Evolutionary conservation across 1,140 invertebrate genomes (phyloP).

Genomic region (Charaxes varanes): DNA sequence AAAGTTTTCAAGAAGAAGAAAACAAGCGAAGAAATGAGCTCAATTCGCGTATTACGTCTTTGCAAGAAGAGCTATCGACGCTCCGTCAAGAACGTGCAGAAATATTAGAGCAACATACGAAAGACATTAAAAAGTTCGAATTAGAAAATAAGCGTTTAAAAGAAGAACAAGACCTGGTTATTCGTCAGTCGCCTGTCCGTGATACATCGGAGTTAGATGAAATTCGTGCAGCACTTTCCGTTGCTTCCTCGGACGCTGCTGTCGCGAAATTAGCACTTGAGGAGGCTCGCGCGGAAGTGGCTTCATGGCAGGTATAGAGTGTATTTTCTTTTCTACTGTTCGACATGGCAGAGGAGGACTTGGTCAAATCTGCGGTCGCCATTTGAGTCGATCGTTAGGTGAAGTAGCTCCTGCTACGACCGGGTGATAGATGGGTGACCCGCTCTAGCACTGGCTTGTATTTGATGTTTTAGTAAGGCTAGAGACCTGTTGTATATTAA

Average conservation of each 20-base stretch:
- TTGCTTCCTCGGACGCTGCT: slow-evolving; percentile 34
- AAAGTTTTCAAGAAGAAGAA: slow-evolving; percentile 54
- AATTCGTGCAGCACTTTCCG: slow-evolving; percentile 28
- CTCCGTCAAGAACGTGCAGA: slow-evolving; percentile 44
- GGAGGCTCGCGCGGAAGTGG: slow-evolving; percentile 35
- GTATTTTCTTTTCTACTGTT: no score
- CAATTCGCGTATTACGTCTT: slow-evolving; percentile 31
- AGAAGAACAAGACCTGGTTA: slow-evolving; percentile 37
- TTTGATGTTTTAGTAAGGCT: no score
- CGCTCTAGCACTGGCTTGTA: no score
- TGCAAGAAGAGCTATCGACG: slow-evolving; percentile 57
- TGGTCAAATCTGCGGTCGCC: no score
- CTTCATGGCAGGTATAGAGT: slow-evolving; percentile 35
- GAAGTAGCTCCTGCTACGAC: no score
- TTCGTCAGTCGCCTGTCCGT: slow-evolving; percentile 36
- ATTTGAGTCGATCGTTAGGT: no score
- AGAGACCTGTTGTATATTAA: no score
- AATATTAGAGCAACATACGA: slow-evolving; percentile 31
- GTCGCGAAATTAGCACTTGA: slow-evolving; percentile 41
- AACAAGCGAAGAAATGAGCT: slow-evolving; percentile 41
- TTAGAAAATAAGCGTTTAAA: slow-evolving; percentile 46
- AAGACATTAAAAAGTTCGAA: slow-evolving; percentile 45
- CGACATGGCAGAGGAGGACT: no score
- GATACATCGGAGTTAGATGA: slow-evolving; percentile 56
- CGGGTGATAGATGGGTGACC: no score